Conservation (phyloP, 1,140 invertebrate species). For the Diachasma alloeum region DNA sequence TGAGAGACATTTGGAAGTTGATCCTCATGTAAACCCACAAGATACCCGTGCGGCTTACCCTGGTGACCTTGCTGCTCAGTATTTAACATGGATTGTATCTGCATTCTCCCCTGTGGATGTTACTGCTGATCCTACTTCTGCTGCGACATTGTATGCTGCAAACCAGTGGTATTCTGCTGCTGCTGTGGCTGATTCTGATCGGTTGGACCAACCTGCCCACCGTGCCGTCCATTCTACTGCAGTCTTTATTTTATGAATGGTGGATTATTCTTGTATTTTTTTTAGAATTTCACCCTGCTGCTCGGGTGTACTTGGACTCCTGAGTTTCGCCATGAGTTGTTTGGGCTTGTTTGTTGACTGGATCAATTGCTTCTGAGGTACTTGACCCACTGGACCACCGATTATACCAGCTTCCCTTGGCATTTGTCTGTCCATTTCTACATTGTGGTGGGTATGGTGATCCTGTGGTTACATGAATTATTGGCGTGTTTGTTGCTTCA, state of each 20-base stretch:
- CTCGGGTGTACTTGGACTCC: slow-evolving; percentile 88
- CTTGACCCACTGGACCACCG: slow-evolving; percentile 58
- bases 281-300: slow-evolving; percentile 92
- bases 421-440: slow-evolving; percentile 59
- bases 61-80: slow-evolving; percentile 45
- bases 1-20: slow-evolving; percentile 62
- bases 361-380: slow-evolving; percentile 47
- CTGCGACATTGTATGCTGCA: slow-evolving; percentile 67
- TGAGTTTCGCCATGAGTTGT: slow-evolving; percentile 88
- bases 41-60: slow-evolving; percentile 47
- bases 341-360: slow-evolving; percentile 79
- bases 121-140: slow-evolving; percentile 60
- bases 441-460: slow-evolving; percentile 58
- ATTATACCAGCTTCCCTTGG: slow-evolving; percentile 62
- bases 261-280: slow-evolving; percentile 93
- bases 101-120: slow-evolving; percentile 47
- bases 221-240: slow-evolving; percentile 59
- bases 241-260: slow-evolving; percentile 94
- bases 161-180: slow-evolving; percentile 54
- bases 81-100: slow-evolving; percentile 40
- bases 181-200: slow-evolving; percentile 65
- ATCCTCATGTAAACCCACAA: not conserved
- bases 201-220: slow-evolving; percentile 48
- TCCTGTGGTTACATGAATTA: slow-evolving; percentile 58
- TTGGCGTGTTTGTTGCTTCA: slow-evolving; percentile 63